These are phyloP conservation scores for Pammene aurita DNA, from an alignment of 2,888 invertebrate species.

Conservation along the genomic window DNA sequence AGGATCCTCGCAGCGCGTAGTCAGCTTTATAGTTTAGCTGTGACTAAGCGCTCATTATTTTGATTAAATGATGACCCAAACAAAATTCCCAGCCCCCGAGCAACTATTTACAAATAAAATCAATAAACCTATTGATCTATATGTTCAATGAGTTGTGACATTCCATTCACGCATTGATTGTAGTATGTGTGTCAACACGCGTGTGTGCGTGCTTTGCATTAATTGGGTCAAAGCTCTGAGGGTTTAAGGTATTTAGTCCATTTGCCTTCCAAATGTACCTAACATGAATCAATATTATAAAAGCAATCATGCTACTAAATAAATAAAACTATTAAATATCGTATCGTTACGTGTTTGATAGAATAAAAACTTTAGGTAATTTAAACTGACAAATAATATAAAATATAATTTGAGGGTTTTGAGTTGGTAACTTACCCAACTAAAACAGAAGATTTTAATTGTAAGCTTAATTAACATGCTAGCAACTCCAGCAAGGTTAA, in stretches of 20 bases:
- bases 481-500: too few relatives aligned
- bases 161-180: conserved; percentile 60
- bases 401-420: too few relatives aligned
- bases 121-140: conserved; percentile 49
- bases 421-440: too few relatives aligned
- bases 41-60: background rate
- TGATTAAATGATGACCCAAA: conserved; percentile 37
- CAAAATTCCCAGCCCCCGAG: conserved; percentile 55
- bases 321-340: too few relatives aligned
- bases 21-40: too few relatives aligned
- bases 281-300: too few relatives aligned
- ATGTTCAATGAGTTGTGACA: conserved; percentile 55
- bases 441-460: too few relatives aligned
- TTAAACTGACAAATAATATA: too few relatives aligned
- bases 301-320: too few relatives aligned
- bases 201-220: conserved; percentile 57
- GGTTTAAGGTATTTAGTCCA: conserved; percentile 21
- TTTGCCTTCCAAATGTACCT: conserved; percentile 3
- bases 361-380: background rate
- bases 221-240: conserved; percentile 66
- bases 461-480: too few relatives aligned
- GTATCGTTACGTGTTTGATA: too few relatives aligned
- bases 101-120: conserved; percentile 54
- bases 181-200: conserved; percentile 47
- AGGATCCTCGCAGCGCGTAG: too few relatives aligned